These are phyloP conservation scores for Psettodes erumei DNA, from an alignment of 2,113 vertebrate species.

Conservation along the genomic window DNA sequence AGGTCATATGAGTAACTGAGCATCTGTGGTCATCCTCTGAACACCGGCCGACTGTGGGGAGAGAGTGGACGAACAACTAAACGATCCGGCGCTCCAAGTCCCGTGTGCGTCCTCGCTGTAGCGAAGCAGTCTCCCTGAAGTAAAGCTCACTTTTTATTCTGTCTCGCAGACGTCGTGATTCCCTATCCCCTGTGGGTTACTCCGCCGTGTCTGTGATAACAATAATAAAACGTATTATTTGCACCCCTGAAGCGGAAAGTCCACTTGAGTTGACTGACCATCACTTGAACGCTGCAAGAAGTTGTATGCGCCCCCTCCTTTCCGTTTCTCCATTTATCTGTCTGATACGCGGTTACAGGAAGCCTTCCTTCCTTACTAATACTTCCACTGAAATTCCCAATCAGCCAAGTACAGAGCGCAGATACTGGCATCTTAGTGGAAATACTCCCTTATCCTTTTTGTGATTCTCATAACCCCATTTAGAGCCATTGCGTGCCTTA, in stretches of 20 bases:
- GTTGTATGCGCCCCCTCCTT: slow-evolving; percentile 62
- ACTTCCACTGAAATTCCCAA: slow-evolving; percentile 74
- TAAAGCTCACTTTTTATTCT: slow-evolving; percentile 81
- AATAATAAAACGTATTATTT: slow-evolving; percentile 69
- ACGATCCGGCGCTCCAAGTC: slow-evolving; percentile 57
- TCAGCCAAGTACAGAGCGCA: slow-evolving; percentile 42
- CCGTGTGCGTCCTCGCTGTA: slow-evolving; percentile 47
- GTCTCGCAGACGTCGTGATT: slow-evolving; percentile 80
- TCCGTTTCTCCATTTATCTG: slow-evolving; percentile 74
- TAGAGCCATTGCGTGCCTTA: slow-evolving; percentile 61
- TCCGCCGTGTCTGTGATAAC: slow-evolving; percentile 69
- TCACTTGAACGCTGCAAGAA: slow-evolving; percentile 52
- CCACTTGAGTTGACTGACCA: slow-evolving; percentile 70
- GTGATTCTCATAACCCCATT: slow-evolving; percentile 47
- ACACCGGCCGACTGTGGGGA: slow-evolving; percentile 24
- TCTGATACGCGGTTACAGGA: slow-evolving; percentile 75
- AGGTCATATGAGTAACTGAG: slow-evolving; percentile 67
- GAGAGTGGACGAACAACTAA: slow-evolving; percentile 58
- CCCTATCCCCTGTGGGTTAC: slow-evolving; percentile 82
- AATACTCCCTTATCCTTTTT: slow-evolving; percentile 54
- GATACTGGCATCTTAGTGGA: slow-evolving; percentile 67
- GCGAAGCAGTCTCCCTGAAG: slow-evolving; percentile 48
- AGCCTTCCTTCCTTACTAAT: slow-evolving; percentile 67
- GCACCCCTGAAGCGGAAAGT: slow-evolving; percentile 58
- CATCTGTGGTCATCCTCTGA: slow-evolving; percentile 62